Base-by-base conservation (phyloP, 2,888 invertebrate genomes). In the Chironomus tentans region DNA sequence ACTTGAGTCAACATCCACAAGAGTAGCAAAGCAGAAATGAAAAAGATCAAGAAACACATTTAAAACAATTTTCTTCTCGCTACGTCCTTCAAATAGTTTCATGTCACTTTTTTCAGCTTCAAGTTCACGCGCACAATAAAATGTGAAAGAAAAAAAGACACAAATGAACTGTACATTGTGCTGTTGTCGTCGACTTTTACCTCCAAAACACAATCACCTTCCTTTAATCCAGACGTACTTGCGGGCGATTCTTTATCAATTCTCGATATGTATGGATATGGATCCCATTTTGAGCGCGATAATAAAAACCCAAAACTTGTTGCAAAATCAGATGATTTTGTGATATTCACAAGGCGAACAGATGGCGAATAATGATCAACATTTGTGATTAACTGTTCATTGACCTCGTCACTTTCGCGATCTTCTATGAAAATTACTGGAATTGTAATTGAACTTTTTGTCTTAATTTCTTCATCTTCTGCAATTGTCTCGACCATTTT, bases 241-340 rank as follows among this genome's bases (percentile, higher is more conserved):
- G 92, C 92, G 76, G 89, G 84, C 2, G 90, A 88, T 5, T 85
- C 87, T 0, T 82, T 80, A 21, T 89, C 89, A 22, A 92, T 90
- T 75, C 87, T 88, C 76, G 88, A 82, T 79, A 91, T 89, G 92
- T 92, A 92, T 22, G 92, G 92, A 83, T 92, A 92, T 0, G 92
- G 92, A 82, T 92, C 92, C 92, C 92, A 92, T 77, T 91, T 87
- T 5, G 90, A 90, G 79, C 91, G 87, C 0, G 91, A 91, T 56
- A 92, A 84, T 77, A 92, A 87, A 81, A 92, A 92, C 0, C 92
- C 92, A 81, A 92, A 92, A 21, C 76, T 69, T 62, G 90, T 87
- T 76, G 87, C 87, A 10, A 10, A 38, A 0, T 86, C 85, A 72
- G 87, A 86, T 65, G 87, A 87, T 80, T 88, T 87, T 4, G 87